Conservation (phyloP, 2,888 invertebrate genomes). For the Tachystola acroxantha region DNA sequence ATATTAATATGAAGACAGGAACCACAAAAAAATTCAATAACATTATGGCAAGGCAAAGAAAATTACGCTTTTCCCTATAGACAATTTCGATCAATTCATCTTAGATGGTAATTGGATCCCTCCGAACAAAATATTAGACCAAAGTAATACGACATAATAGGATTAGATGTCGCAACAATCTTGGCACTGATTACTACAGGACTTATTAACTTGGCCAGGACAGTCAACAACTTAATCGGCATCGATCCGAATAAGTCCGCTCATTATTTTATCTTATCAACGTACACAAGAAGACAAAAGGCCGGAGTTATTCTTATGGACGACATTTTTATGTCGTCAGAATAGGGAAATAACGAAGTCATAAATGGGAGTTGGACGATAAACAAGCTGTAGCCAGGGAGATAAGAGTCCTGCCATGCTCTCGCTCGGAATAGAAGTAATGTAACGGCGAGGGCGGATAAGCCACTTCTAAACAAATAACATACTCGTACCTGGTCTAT, state of each 20-base stretch:
- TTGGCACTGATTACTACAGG: conserved; percentile 25
- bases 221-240: conserved; percentile 62
- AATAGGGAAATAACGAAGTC: conserved; percentile 74
- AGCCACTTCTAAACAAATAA: conserved; percentile 18
- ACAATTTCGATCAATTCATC: no score
- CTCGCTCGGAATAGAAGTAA: conserved; percentile 38
- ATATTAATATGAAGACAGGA: no score
- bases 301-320: conserved; percentile 59
- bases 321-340: conserved; percentile 71
- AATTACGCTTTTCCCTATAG: no score
- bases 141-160: conserved; percentile 9
- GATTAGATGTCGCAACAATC: conserved; percentile 9
- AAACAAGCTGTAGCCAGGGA: conserved; percentile 63
- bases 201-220: conserved; percentile 49
- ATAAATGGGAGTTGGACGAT: conserved; percentile 68
- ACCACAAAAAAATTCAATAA: no score
- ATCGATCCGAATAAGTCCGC: conserved; percentile 56
- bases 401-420: conserved; percentile 48
- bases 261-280: conserved; percentile 72
- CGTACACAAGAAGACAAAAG: conserved; percentile 61
- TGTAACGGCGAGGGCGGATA: conserved; percentile 38
- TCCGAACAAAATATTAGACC: conserved; percentile 6
- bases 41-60: no score
- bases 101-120: neutral
- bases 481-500: neutral